These are phyloP conservation scores for Oreotrochilus melanogaster DNA, from an alignment of 2,113 vertebrate species.

Conservation along the genomic window DNA sequence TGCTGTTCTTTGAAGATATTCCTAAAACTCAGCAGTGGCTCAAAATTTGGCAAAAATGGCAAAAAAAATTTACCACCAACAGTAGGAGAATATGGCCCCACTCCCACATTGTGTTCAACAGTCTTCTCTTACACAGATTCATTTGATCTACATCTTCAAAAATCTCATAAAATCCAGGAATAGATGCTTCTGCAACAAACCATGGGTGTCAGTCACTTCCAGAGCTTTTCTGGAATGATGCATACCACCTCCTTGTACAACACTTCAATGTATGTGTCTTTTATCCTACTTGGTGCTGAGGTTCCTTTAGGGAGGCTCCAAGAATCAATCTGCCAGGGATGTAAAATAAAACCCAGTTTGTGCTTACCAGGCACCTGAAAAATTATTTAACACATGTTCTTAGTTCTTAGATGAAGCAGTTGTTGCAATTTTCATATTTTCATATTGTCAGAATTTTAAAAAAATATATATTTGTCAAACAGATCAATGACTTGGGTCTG, in stretches of 20 bases:
- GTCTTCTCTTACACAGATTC: background rate
- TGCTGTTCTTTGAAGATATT: constrained; percentile 5
- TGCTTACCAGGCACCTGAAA: background rate
- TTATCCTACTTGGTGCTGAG: background rate
- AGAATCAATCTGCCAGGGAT: background rate
- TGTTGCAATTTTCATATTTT: background rate
- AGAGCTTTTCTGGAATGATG: background rate
- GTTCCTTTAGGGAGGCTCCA: accelerated
- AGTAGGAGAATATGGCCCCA: background rate
- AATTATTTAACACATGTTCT: background rate
- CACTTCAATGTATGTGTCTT: background rate
- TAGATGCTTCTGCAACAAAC: background rate
- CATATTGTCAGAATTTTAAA: background rate
- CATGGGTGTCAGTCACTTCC: accelerated
- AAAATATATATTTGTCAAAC: background rate
- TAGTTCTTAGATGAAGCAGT: background rate
- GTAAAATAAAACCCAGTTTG: background rate
- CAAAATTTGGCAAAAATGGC: background rate
- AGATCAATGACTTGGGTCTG: background rate
- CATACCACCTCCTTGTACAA: background rate
- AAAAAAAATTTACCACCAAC: background rate
- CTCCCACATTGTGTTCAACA: background rate
- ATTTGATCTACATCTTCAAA: background rate
- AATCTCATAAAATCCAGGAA: background rate
- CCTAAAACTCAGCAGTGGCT: background rate